Evolutionary conservation across 2,113 vertebrate genomes (phyloP), one percentile per base, ranked within the genome.

Genomic region (Corydoras sp.): DNA sequence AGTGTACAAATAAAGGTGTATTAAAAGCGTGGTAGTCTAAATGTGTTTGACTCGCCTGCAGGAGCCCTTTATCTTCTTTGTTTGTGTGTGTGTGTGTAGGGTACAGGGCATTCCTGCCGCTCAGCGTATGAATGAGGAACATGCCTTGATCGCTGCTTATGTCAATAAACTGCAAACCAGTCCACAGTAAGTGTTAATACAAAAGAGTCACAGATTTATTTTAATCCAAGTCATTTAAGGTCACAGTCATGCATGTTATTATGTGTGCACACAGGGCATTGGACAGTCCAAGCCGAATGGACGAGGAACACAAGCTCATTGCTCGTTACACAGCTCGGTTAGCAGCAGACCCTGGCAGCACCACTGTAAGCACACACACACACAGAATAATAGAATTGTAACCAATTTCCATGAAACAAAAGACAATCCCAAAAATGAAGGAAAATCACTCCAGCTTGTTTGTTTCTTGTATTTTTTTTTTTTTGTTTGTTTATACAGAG

Each of bases 261-360:
- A 15, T 67, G 54, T 72, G 69, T 83, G 72, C 73, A 48, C 15
- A 76, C 85, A 92, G 92, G 2, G 82, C 87, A 58, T 80, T 92
- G 81, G 93, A 93, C 77, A 94, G 90, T 77, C 95, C 93, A 0
- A 88, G 89, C 82, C 74, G 92, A 62, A 88, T 93, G 71, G 96
- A 98, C 0, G 96, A 98, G 81, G 96, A 98, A 69, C 96, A 98
- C 82, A 83, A 92, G 11, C 89, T 98, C 10, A 98, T 98, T 6
- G 92, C 95, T 62, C 85, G 96, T 31, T 98, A 98, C 58, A 94
- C 96, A 2, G 92, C 95, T 3, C 86, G 93, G 0, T 83, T 98
- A 80, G 94, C 96, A 0, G 88, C 90, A 1, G 93, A 97, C 73
- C 92, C 92, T 0, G 90, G 91, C 14, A 87, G 83, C 15, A 5